These are phyloP conservation scores for Odontesthes bonariensis DNA, from an alignment of 2,113 vertebrate genomes.

Conservation along the genomic window DNA sequence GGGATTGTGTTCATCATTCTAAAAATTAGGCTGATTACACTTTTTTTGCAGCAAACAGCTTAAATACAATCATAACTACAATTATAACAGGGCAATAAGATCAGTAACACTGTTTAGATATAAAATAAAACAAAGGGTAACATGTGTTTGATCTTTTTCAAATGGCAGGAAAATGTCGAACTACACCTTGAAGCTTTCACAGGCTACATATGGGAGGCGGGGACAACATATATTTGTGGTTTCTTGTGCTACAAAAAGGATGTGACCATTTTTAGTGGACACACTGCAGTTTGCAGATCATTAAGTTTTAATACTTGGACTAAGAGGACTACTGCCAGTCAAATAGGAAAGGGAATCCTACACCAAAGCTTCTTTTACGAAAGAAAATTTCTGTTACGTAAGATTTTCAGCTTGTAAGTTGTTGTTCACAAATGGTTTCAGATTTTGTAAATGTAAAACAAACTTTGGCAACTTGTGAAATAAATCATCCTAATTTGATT, in stretches of 20 bases:
- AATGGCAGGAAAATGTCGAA: too few relatives aligned
- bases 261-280: not conserved
- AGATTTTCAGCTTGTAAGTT: too few relatives aligned
- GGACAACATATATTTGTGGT: not conserved
- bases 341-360: not conserved
- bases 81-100: too few relatives aligned
- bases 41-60: too few relatives aligned
- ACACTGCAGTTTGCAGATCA: not conserved
- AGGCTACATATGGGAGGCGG: not conserved
- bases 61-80: too few relatives aligned
- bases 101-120: too few relatives aligned
- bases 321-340: not conserved
- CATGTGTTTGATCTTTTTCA: not conserved
- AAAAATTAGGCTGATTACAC: too few relatives aligned
- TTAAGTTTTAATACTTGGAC: not conserved
- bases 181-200: not conserved
- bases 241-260: not conserved
- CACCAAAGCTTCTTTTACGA: too few relatives aligned
- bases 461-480: not conserved
- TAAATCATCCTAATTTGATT: not conserved
- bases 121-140: too few relatives aligned
- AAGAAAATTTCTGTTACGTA: too few relatives aligned
- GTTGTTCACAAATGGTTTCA: too few relatives aligned
- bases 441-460: not conserved
- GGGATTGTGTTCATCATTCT: not conserved